phyloP scores from a whole-genome alignment of 2,888 invertebrate species.

The Spodoptera exigua region DNA sequence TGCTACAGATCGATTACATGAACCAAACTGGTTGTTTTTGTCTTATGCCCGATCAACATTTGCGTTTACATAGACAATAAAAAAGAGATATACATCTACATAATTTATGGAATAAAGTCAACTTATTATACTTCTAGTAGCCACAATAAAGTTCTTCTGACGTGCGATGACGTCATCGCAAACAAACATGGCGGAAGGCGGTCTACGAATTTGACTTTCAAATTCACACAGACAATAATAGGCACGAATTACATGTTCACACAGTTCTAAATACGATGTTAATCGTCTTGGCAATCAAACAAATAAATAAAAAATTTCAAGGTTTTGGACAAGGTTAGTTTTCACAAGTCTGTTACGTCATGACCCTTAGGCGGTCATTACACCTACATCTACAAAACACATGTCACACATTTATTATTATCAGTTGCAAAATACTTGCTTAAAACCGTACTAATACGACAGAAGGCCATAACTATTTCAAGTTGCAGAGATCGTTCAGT shows the following conservation, averaged over 20 bases:
- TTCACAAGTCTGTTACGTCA: conserved; percentile 39
- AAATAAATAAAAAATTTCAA: conserved; percentile 64
- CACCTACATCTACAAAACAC: conserved; percentile 31
- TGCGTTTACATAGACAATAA: conserved; percentile 24
- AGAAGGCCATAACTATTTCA: conserved; percentile 17
- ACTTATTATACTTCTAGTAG: conserved; percentile 48
- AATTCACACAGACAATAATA: conserved; percentile 62
- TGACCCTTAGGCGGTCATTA: conserved; percentile 49
- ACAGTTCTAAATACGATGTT: conserved; percentile 66
- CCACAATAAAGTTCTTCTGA: conserved; percentile 39
- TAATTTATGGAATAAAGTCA: conserved; percentile 58
- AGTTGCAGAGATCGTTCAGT: conserved; percentile 11
- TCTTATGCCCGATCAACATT: conserved; percentile 27
- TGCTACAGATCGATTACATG: conserved; percentile 23
- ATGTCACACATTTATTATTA: conserved; percentile 36
- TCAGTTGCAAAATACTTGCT: conserved; percentile 23
- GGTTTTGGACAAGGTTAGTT: conserved; percentile 65
- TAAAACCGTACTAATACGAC: conserved; percentile 8
- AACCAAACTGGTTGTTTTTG: conserved; percentile 21
- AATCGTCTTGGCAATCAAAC: conserved; percentile 69
- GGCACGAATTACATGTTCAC: conserved; percentile 63
- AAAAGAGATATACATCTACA: conserved; percentile 35
- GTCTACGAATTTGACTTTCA: conserved; percentile 53
- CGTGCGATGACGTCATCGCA: conserved; percentile 51
- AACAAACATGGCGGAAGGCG: conserved; percentile 50